Base-by-base conservation (phyloP, 2,888 invertebrate genomes). In the Noctua fimbriata region DNA sequence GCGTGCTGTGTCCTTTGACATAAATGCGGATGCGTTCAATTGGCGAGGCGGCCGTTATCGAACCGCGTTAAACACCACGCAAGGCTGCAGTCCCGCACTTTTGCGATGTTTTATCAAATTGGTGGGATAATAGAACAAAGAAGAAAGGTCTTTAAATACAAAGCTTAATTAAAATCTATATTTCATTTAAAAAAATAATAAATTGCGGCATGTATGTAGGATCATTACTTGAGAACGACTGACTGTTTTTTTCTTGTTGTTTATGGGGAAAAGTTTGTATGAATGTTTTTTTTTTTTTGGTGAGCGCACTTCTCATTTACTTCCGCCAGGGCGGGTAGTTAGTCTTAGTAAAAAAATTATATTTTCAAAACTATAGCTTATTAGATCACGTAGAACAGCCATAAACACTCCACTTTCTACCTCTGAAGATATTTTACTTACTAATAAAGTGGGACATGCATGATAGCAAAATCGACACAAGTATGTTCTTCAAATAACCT, bases 1-100 rank as follows among this genome's bases (percentile, higher is more conserved):
- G 94, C 94, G 94, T 94, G 95, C 95, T 95, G 93, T 93, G 96
- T 95, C 96, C 95, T 96, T 95, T 95, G 93, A 93, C 93, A 94
- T 94, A 96, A 96, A 96, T 96, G 96, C 96, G 96, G 96, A 97
- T 96, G 96, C 94, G 93, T 88, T 94, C 96, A 96, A 96, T 96
- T 97, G 96, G 90, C 92, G 92, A 92, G 92, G 90, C 92, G 93
- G 93, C 94, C 93, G 95, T 93, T 95, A 96, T 96, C 95, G 95
- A 96, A 96, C 94, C 92, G 95, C 96, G 95, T 93, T 95, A 96
- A 96, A 96, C 96, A 96, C 93, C 93, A 92, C 90, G 93, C 95
- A 95, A 95, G 95, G 95, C 94, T 94, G 93, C 93, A 92, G 85
- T 87, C 88, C 82, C 85, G 87, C 85, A 87, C 79, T 88, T 89